Conservation (phyloP, 2,797 vertebrate genomes). For the Anomalospiza imberbis region DNA sequence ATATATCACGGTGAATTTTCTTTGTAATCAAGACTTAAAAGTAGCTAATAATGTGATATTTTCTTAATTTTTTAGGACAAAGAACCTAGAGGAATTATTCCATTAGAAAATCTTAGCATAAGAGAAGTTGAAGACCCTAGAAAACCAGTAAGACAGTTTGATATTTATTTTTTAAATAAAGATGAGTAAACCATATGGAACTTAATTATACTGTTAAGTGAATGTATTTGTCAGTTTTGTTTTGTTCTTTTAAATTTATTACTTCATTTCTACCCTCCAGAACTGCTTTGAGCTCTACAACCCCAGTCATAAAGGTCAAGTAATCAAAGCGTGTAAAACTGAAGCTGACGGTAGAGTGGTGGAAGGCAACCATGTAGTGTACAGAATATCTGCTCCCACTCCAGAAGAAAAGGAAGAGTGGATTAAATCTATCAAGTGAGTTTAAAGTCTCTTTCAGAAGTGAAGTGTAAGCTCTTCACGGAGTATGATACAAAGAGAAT, state of each 20-base stretch:
- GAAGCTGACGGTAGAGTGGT: constrained; percentile 96
- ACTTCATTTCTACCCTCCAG: constrained; percentile 63
- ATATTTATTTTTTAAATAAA: neutral
- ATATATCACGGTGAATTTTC: neutral
- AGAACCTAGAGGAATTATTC: constrained; percentile 96
- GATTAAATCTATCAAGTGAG: constrained; percentile 99
- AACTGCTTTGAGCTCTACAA: constrained; percentile 99
- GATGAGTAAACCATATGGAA: neutral
- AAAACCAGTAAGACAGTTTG: constrained; percentile 84
- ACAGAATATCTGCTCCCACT: constrained; percentile 95
- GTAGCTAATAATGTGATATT: neutral
- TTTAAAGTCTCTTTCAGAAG: neutral
- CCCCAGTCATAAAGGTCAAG: constrained; percentile 94
- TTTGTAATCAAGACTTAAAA: neutral
- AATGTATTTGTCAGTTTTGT: neutral
- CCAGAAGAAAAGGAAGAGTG: constrained; percentile 97
- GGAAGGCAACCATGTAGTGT: constrained; percentile 97
- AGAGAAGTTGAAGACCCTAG: constrained; percentile 94
- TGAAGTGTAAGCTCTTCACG: neutral
- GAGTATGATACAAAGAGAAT: neutral
- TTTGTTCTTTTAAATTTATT: neutral
- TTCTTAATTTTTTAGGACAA: constrained; percentile 83
- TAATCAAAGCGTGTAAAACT: constrained; percentile 98
- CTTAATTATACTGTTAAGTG: neutral
- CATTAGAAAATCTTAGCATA: constrained; percentile 95